phyloP scores from a whole-genome alignment of 2,888 invertebrate genomes.

The Tubulanus polymorphus region DNA sequence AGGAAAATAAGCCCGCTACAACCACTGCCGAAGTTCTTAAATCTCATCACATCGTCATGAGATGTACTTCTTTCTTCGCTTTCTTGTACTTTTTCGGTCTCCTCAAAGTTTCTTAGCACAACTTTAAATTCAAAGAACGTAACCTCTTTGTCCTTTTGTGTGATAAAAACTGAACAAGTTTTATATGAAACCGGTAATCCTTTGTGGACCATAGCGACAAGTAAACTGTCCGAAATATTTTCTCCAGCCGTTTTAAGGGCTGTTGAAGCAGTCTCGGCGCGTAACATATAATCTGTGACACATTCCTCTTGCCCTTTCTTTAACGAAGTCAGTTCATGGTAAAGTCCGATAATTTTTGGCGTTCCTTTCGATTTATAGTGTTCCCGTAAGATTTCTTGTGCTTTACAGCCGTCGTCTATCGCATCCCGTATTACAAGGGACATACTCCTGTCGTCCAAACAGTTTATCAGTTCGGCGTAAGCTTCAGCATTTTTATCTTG shows the following conservation, averaged over 20 bases:
- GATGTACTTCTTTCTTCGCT: too few relatives aligned
- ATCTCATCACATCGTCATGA: too few relatives aligned
- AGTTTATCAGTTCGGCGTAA: slow-evolving; percentile 21
- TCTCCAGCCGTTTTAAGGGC: slow-evolving; percentile 8
- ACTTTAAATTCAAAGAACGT: slow-evolving; percentile 15
- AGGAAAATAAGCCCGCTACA: too few relatives aligned
- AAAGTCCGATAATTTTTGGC: slow-evolving; percentile 6
- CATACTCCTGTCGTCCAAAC: slow-evolving; percentile 10
- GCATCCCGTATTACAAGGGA: slow-evolving; percentile 18
- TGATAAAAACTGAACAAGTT: slow-evolving; percentile 11
- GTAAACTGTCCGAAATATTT: slow-evolving; percentile 12
- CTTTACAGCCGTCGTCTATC: slow-evolving; percentile 15
- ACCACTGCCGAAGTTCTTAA: too few relatives aligned
- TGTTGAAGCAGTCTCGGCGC: slow-evolving; percentile 12
- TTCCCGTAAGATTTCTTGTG: slow-evolving; percentile 12
- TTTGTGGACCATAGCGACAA: slow-evolving; percentile 16
- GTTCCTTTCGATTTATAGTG: slow-evolving; percentile 8
- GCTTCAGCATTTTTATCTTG: slow-evolving; percentile 20
- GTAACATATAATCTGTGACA: slow-evolving; percentile 16
- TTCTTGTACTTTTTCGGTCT: background rate
- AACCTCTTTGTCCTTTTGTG: slow-evolving; percentile 6
- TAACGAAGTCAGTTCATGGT: slow-evolving; percentile 6
- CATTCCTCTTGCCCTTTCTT: slow-evolving; percentile 4
- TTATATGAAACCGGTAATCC: slow-evolving; percentile 12
- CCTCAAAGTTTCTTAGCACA: slow-evolving; percentile 12